Percentiles rank a stretch among this genome's conserved stretches.
Evolutionary conservation across 2,888 invertebrate species (phyloP).

Genomic region (Colostygia pectinataria): DNA sequence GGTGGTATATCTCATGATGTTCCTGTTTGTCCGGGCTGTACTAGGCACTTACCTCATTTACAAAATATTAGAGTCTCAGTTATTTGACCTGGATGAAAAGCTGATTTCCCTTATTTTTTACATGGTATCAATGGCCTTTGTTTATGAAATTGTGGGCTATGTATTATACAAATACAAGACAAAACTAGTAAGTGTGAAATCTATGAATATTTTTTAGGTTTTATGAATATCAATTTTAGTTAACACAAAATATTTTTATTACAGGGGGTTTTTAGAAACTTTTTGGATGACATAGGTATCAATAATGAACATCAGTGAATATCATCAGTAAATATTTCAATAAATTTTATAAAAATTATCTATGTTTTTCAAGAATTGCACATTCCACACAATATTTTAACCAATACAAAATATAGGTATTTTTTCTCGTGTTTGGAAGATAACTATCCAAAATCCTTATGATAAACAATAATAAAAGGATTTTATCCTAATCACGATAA

Average conservation of each 20-base stretch:
- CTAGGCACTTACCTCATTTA: constrained; percentile 77
- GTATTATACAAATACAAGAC: constrained; percentile 62
- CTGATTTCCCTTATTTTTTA: constrained; percentile 63
- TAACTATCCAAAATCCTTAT: too few relatives aligned
- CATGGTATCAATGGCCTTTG: constrained; percentile 67
- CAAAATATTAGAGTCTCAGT: constrained; percentile 61
- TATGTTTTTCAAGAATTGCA: neutral
- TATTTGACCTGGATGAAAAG: constrained; percentile 69
- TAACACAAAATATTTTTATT: constrained; percentile 27
- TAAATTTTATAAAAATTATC: constrained; percentile 12
- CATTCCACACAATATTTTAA: too few relatives aligned
- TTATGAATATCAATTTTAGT: neutral
- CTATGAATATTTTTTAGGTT: constrained; percentile 10
- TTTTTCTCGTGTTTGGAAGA: too few relatives aligned
- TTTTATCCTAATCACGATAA: constrained; percentile 43
- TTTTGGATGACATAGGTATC: constrained; percentile 46
- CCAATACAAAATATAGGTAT: too few relatives aligned
- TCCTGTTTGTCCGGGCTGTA: constrained; percentile 75
- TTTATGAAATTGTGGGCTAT: constrained; percentile 71
- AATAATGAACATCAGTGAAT: constrained; percentile 14
- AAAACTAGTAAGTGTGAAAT: constrained; percentile 56
- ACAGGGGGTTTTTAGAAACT: constrained; percentile 49
- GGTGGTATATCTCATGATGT: constrained; percentile 71
- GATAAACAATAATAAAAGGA: too few relatives aligned
- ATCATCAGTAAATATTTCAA: neutral